Percentiles rank a stretch among this genome's conserved stretches.
phyloP scores from a whole-genome alignment of 1,140 invertebrate species.

The Pissodes strobi region DNA sequence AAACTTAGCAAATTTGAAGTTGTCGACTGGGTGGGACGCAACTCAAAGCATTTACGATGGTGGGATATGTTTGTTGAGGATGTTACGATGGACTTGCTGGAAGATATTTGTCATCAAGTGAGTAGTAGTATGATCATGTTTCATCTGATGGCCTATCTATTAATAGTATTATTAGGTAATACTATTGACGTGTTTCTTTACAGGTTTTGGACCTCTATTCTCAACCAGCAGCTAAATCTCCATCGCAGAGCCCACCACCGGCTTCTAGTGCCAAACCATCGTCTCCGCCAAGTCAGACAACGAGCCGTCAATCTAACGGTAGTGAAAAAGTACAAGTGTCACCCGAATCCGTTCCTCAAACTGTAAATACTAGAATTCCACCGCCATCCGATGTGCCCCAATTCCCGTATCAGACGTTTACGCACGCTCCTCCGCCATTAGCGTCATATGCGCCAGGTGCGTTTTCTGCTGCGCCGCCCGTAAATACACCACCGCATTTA shows the following conservation, averaged over 20 bases:
- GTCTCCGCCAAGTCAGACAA: background rate
- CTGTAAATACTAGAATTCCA: conserved; percentile 56
- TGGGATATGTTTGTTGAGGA: conserved; percentile 98
- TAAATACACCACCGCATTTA: conserved; percentile 38
- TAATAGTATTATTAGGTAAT: too few relatives aligned
- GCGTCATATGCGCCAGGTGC: conserved; percentile 18
- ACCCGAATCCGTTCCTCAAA: conserved; percentile 28
- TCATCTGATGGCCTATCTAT: too few relatives aligned
- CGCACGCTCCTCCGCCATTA: conserved; percentile 52
- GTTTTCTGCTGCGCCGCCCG: conserved; percentile 34
- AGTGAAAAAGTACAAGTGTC: conserved; percentile 33
- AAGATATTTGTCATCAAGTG: conserved; percentile 96
- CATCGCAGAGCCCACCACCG: conserved; percentile 57
- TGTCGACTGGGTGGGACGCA: conserved; percentile 86
- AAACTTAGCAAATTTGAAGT: conserved; percentile 96
- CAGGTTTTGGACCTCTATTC: conserved; percentile 85
- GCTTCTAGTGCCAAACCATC: background rate
- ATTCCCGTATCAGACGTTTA: conserved; percentile 56
- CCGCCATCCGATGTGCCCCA: conserved; percentile 49
- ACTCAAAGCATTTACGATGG: conserved; percentile 85
- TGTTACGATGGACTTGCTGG: conserved; percentile 92
- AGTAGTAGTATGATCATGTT: too few relatives aligned
- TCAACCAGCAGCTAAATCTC: conserved; percentile 56
- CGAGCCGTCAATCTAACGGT: conserved; percentile 33
- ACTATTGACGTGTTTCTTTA: too few relatives aligned